These are phyloP conservation scores for Heterocephalus glaber DNA, from an alignment of 2,113 vertebrate genomes.

Conservation along the genomic window DNA sequence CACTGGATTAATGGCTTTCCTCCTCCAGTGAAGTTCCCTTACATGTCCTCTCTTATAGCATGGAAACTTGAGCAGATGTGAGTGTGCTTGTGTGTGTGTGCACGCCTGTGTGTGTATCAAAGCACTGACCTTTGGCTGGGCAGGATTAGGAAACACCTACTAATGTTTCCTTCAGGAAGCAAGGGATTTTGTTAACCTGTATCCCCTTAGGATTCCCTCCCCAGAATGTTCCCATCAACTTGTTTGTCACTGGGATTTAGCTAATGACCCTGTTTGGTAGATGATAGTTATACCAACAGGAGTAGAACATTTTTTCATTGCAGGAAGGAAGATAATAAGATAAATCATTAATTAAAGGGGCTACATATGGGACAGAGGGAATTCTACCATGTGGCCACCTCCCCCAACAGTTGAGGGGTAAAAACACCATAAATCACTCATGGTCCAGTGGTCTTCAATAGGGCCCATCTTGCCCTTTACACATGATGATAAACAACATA, in stretches of 20 bases:
- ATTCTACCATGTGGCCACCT: slow-evolving; percentile 73
- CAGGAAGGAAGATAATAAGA: slow-evolving; percentile 76
- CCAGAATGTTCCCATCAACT: slow-evolving; percentile 17
- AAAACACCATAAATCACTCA: slow-evolving; percentile 81
- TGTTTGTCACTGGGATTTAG: slow-evolving; percentile 62
- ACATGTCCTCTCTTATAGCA: background rate
- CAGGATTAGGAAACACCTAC: slow-evolving; percentile 76
- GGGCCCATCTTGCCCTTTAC: slow-evolving; percentile 77
- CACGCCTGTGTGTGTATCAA: background rate
- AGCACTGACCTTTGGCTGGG: slow-evolving; percentile 46
- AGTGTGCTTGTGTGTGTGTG: background rate
- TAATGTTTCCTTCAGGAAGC: slow-evolving; percentile 72
- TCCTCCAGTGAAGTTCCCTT: background rate
- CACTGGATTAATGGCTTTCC: slow-evolving; percentile 41
- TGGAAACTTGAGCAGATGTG: background rate
- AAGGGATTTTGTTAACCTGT: slow-evolving; percentile 59
- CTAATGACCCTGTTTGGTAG: slow-evolving; percentile 18
- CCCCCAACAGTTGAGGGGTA: slow-evolving; percentile 75
- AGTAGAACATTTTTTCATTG: background rate
- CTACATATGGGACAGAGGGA: slow-evolving; percentile 74
- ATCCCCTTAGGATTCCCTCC: slow-evolving; percentile 29
- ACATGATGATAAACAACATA: slow-evolving; percentile 81
- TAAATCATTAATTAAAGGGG: slow-evolving; percentile 81
- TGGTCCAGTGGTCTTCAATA: slow-evolving; percentile 70
- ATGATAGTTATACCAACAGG: slow-evolving; percentile 35